Conservation (phyloP, 2,888 invertebrate species). For the Brachyopa scutellaris region DNA sequence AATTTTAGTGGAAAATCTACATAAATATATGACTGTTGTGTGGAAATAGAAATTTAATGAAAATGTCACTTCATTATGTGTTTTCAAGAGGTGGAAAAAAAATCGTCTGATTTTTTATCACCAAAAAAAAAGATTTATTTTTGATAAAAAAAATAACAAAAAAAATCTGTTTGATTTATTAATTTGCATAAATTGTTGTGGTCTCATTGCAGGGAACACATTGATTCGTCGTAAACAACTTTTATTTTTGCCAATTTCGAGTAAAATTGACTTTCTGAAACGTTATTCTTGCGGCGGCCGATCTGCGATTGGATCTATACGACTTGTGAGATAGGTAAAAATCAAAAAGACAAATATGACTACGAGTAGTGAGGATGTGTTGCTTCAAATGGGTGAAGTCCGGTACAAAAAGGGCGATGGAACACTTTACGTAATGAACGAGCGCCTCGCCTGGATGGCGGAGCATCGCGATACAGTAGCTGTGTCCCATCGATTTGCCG, state of each 20-base stretch:
- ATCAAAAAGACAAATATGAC: slow-evolving; percentile 86
- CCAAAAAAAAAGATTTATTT: not conserved
- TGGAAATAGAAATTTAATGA: not conserved
- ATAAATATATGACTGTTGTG: not conserved
- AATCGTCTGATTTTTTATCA: not conserved
- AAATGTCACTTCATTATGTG: not conserved
- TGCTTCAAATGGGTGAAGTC: slow-evolving; percentile 95
- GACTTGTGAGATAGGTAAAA: too few species aligned
- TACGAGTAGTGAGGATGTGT: slow-evolving; percentile 96
- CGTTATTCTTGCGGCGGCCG: not conserved
- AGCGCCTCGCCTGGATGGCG: slow-evolving; percentile 97
- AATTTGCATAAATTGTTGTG: slow-evolving; percentile 4
- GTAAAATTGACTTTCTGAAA: not conserved
- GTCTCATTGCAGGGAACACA: slow-evolving; percentile 39
- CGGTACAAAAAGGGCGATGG: slow-evolving; percentile 98
- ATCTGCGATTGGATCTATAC: not conserved
- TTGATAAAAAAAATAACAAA: not conserved
- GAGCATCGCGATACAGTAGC: slow-evolving; percentile 95
- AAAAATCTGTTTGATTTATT: slow-evolving; percentile 22
- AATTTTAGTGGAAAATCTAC: slow-evolving; percentile 20
- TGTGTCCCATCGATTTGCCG: slow-evolving; percentile 95
- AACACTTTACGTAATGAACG: slow-evolving; percentile 95
- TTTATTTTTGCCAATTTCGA: not conserved
- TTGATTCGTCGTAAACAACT: slow-evolving; percentile 2
- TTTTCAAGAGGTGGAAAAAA: slow-evolving; percentile 2